Evolutionary conservation across 2,888 invertebrate genomes (phyloP).

Genomic region (Habrosyne pyritoides): DNA sequence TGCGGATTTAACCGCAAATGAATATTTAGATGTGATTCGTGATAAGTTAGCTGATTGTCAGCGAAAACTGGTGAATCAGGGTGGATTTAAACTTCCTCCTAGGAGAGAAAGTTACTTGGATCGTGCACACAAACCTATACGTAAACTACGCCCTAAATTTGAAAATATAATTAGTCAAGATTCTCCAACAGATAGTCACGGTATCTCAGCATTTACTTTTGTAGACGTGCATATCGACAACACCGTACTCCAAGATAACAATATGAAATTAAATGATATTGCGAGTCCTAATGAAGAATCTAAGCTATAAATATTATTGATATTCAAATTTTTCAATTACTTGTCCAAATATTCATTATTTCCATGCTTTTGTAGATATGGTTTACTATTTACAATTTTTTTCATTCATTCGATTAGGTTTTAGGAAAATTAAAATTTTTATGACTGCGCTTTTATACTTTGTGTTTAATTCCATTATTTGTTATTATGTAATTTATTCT

Average conservation of each 20-base stretch:
- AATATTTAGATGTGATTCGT: constrained; percentile 81
- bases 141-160: constrained; percentile 60
- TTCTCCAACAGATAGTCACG: constrained; percentile 58
- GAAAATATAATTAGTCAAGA: constrained; percentile 61
- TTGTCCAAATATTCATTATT: neutral
- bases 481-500: neutral
- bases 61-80: constrained; percentile 66
- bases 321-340: neutral
- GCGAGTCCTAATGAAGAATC: constrained; percentile 61
- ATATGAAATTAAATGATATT: constrained; percentile 45
- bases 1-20: constrained; percentile 79
- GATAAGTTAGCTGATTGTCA: constrained; percentile 77
- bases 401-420: neutral
- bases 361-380: too few relatives aligned
- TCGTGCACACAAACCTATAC: constrained; percentile 42
- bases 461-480: neutral
- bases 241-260: constrained; percentile 34
- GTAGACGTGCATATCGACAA: constrained; percentile 67
- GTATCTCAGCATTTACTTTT: constrained; percentile 63
- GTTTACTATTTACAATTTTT: too few relatives aligned
- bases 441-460: neutral
- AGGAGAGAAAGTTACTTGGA: constrained; percentile 59
- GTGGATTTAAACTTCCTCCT: constrained; percentile 67
- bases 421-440: neutral
- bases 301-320: constrained; percentile 50